Evolutionary conservation across 2,888 invertebrate genomes (phyloP), one percentile per base, ranked within the genome.

Genomic region (Drosophila rellima): DNA sequence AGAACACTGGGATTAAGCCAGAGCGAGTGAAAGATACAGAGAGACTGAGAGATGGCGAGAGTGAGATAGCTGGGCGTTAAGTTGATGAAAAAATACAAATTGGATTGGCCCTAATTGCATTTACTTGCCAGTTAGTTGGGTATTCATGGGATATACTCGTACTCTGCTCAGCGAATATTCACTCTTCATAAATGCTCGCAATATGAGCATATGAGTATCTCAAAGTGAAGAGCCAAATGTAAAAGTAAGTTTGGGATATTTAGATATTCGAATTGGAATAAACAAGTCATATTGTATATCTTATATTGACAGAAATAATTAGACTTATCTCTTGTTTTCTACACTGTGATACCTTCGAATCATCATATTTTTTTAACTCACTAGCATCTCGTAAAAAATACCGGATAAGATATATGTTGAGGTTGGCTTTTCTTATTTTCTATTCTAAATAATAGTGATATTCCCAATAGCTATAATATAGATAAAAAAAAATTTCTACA

Each of bases 91-190:
- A 68, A 70, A 69, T 63, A 79, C 80, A 82, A 88, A 82, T 88
- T 88, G 82, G 68, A 69, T 82, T 74, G 65, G 62, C 42, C 67
- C 33, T 82, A 76, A 88, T 88, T 82, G 70, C 73, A 65, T 88
- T 82, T 56, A 68, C 61, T 51, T 70, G 64, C 45, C 17, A 78
- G 56, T 61, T 62, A 57, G 64, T 66, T 68, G 57, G 56, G 52
- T 65, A 81, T 74, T 64, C 65, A 73, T 57, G 29, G 35, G 44
- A 57, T 63, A 42, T 64, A 64, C 74, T 31, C 15, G 39, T 64
- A 64, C 74, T 31, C 15, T 47, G 23, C 8, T 17, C 61, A 47
- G n/a, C 20, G 37, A 44, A 63, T 55, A 68, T 48, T 52, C 51
- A 20, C 37, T 50, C 7, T 33, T 35, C 59, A 59, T 51, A 65